A percentile compares a stretch with the other conserved stretches of the same genome.
Evolutionary conservation across 2,888 invertebrate genomes (phyloP).

Genomic region (Lypha dubia): DNA sequence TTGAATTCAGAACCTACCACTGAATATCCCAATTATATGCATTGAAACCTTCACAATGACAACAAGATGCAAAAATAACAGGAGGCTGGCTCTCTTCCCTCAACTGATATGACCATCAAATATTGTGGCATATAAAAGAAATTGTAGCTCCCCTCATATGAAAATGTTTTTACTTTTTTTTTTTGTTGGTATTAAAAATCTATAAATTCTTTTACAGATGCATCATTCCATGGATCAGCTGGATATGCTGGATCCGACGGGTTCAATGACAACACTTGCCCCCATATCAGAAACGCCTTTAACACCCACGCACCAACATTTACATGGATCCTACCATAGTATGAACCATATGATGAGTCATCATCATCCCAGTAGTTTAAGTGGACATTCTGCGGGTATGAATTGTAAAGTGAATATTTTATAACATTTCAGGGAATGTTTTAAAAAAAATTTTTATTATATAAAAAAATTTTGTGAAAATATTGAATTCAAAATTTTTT

Average conservation of each 20-base stretch:
- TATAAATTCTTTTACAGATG: conserved; percentile 86
- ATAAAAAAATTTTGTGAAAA: no score
- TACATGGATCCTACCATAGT: conserved; percentile 90
- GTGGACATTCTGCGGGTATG: conserved; percentile 85
- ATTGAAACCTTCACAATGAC: no score
- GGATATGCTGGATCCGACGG: conserved; percentile 95
- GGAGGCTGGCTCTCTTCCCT: no score
- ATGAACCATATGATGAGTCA: conserved; percentile 94
- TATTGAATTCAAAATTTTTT: neutral
- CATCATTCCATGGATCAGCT: conserved; percentile 96
- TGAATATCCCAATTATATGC: no score
- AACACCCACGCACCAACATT: conserved; percentile 89
- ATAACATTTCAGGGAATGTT: conserved; percentile 57
- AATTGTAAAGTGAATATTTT: conserved; percentile 54
- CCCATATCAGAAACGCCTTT: conserved; percentile 92
- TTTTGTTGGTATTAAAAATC: no score
- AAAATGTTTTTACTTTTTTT: no score
- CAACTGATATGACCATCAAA: no score
- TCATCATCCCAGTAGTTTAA: conserved; percentile 87
- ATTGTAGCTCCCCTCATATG: no score
- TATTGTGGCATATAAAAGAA: no score
- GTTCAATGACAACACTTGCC: conserved; percentile 94
- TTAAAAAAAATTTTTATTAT: no score
- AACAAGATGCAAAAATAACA: no score
- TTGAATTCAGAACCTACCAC: no score